These are phyloP conservation scores for Drosophila meridiana DNA, from an alignment of 2,888 invertebrate genomes.

Conservation along the genomic window DNA sequence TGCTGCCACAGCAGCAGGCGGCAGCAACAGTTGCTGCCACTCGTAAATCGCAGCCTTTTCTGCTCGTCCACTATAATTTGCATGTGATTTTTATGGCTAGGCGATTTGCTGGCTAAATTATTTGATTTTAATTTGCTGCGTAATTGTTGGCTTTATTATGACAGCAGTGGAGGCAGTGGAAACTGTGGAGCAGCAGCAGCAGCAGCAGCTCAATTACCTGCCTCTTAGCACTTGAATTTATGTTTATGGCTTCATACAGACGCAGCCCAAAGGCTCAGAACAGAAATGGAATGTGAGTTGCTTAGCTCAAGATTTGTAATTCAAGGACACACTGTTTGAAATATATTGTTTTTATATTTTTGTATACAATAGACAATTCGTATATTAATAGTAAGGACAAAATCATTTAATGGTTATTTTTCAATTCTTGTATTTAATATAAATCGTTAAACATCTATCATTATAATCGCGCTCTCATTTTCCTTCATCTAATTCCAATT, in stretches of 20 bases:
- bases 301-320: not conserved
- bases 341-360: not conserved
- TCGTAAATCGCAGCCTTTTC: constrained; percentile 62
- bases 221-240: constrained; percentile 66
- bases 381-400: no score
- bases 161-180: constrained; percentile 27
- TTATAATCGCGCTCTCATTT: no score
- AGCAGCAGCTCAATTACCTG: constrained; percentile 32
- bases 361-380: no score
- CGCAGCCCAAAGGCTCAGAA: constrained; percentile 19
- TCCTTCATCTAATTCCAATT: no score
- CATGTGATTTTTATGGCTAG: constrained; percentile 82
- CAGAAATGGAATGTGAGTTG: constrained; percentile 12
- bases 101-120: constrained; percentile 81
- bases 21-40: constrained; percentile 15
- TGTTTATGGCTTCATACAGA: constrained; percentile 64
- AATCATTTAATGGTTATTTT: no score
- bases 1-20: constrained; percentile 12
- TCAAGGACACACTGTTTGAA: not conserved
- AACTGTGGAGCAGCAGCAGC: constrained; percentile 25
- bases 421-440: no score
- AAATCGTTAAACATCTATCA: no score
- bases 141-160: constrained; percentile 71
- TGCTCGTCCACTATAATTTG: constrained; percentile 78
- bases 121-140: constrained; percentile 84